Evolutionary conservation across 2,888 invertebrate genomes (phyloP), one percentile per base, ranked within the genome.

Genomic region (Trilocha varians): DNA sequence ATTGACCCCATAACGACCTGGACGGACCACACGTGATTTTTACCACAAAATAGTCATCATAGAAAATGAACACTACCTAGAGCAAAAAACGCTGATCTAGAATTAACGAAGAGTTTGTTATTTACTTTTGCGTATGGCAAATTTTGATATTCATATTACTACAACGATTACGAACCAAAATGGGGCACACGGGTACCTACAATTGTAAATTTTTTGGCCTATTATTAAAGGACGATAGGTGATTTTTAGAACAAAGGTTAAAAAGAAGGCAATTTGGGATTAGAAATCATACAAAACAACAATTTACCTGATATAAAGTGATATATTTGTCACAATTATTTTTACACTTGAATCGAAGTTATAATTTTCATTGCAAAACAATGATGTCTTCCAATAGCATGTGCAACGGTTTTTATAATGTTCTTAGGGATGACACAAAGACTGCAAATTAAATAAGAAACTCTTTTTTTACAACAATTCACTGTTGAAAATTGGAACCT

Each of bases 281-380:
- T 43, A 50, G 35, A 52, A 48, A 55, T 58, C 47, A 46, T 52
- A 53, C 41, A 52, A 49, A 76, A 75, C 64, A 70, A 65, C 57
- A 61, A 62, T 65, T 80, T 83, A 83, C 84, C 83, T 83, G 82
- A 68, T 65, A 55, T 67, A 70, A 62, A 67, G 68, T 62, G 70
- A 64, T 78, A 72, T 78, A 77, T 73, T 83, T 76, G 75, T 80
- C 84, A 83, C 78, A 83, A 84, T 82, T 83, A 83, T 84, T 85
- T 84, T 85, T 84, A 85, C 77, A 84, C 80, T 80, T 75, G 69
- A 69, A 80, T 71, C 73, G 80, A 78, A 78, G 73, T 79, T 77
- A 75, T 70, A 75, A 75, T 74, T 82, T 78, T 83, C 84, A 85
- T 85, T 73, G 78, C 83, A 80, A 75, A 70, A 61, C 46, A 60